A percentile compares a stretch with the other conserved stretches of the same genome.
phyloP scores from a whole-genome alignment of 2,888 invertebrate genomes.

The Pristionchus maxplancki region DNA sequence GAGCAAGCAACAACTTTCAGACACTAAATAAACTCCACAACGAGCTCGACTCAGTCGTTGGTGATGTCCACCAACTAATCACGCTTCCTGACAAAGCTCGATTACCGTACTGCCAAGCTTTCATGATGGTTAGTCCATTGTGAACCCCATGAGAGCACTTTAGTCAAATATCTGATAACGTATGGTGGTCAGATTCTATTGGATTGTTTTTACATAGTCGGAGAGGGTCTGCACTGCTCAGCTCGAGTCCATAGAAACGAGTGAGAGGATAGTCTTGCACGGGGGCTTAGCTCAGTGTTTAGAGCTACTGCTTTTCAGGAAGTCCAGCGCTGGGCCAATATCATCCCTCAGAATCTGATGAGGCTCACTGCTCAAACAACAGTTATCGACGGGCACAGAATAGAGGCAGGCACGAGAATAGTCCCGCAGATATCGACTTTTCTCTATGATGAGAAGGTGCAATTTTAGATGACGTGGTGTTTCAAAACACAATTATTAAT shows the following conservation, averaged over 20 bases:
- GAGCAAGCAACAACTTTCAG: neutral
- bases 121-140: conserved; percentile 56
- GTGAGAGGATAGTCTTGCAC: too few species aligned
- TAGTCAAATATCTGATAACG: too few species aligned
- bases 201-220: too few species aligned
- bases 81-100: conserved; percentile 53
- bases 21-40: conserved; percentile 57
- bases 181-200: too few species aligned
- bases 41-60: conserved; percentile 58
- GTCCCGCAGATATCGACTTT: conserved; percentile 60
- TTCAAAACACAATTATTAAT: neutral
- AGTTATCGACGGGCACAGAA: conserved; percentile 40
- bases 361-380: conserved; percentile 36
- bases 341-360: conserved; percentile 60
- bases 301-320: conserved; percentile 56
- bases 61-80: conserved; percentile 56
- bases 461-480: neutral
- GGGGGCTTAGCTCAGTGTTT: too few species aligned
- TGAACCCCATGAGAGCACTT: too few species aligned
- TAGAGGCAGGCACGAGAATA: conserved; percentile 58
- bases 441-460: conserved; percentile 57
- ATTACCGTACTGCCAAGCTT: conserved; percentile 58
- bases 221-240: too few species aligned
- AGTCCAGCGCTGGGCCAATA: conserved; percentile 60
- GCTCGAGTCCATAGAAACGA: too few species aligned